A percentile compares a stretch with the other conserved stretches of the same genome.
phyloP scores from a whole-genome alignment of 1,140 invertebrate species.

The Sycophaga agraensis region DNA sequence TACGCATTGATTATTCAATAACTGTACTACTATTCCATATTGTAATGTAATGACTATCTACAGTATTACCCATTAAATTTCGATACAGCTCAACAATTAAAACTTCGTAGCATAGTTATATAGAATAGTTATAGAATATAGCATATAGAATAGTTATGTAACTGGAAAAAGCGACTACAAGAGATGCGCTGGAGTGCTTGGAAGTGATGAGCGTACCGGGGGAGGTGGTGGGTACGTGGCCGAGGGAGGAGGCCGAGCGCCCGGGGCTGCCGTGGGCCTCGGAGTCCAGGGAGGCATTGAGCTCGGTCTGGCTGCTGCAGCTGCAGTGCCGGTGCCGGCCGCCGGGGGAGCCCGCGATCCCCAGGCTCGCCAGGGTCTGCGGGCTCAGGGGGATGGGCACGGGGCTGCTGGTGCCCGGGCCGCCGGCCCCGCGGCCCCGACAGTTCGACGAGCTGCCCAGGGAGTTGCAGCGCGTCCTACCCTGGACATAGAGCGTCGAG shows the following conservation, averaged over 20 bases:
- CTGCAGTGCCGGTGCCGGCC: slow-evolving; percentile 62
- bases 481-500: slow-evolving; percentile 29
- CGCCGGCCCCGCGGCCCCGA: slow-evolving; percentile 27
- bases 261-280: slow-evolving; percentile 43
- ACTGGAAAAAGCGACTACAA: no score
- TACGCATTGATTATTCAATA: no score
- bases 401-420: slow-evolving; percentile 39
- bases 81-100: no score
- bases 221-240: slow-evolving; percentile 35
- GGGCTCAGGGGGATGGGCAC: slow-evolving; percentile 61
- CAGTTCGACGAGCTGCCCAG: slow-evolving; percentile 42
- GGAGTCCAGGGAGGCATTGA: slow-evolving; percentile 53
- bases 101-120: no score
- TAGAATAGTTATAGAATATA: no score
- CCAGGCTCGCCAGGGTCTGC: slow-evolving; percentile 65
- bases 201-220: no score
- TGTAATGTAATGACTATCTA: no score
- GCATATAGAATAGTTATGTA: no score
- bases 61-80: no score
- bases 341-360: slow-evolving; percentile 53
- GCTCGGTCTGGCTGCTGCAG: slow-evolving; percentile 71
- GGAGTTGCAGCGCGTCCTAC: slow-evolving; percentile 52
- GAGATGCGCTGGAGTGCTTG: no score
- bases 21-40: no score
- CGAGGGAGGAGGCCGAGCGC: slow-evolving; percentile 43